Percentiles rank a stretch among this genome's conserved stretches.
Evolutionary conservation across 2,888 invertebrate genomes (phyloP).

Genomic region (Drosophila picticornis): DNA sequence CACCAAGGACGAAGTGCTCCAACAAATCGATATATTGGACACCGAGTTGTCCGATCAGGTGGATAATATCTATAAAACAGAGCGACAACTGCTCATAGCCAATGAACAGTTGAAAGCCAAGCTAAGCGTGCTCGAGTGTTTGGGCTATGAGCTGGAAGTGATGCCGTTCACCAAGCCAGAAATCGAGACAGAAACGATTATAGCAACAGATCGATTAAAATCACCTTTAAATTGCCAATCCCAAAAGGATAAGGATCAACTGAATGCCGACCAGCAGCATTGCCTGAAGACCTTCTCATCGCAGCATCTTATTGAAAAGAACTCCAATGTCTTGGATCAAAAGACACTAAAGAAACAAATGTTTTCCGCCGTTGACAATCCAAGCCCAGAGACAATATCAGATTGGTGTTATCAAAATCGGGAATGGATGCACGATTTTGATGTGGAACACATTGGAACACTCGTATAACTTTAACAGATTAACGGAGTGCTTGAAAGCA

Average conservation of each 20-base stretch:
- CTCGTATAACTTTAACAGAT: slow-evolving; percentile 43
- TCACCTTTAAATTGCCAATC: neutral
- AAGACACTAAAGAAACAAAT: slow-evolving; percentile 73
- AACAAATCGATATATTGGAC: slow-evolving; percentile 85
- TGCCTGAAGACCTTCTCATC: slow-evolving; percentile 13
- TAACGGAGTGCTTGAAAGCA: neutral
- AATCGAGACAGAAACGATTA: neutral
- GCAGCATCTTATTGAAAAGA: slow-evolving; percentile 51
- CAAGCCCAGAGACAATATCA: neutral
- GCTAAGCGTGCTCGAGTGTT: slow-evolving; percentile 86
- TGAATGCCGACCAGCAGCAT: neutral
- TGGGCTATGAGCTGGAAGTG: slow-evolving; percentile 86
- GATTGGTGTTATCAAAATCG: slow-evolving; percentile 1
- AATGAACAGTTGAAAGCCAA: slow-evolving; percentile 87
- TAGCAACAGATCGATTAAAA: neutral
- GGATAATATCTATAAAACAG: slow-evolving; percentile 87
- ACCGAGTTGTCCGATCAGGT: slow-evolving; percentile 86
- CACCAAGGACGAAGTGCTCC: slow-evolving; percentile 77
- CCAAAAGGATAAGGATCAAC: slow-evolving; percentile 3
- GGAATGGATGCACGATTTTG: neutral
- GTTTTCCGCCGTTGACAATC: slow-evolving; percentile 39
- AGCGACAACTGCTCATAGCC: slow-evolving; percentile 86
- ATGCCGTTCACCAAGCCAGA: slow-evolving; percentile 14
- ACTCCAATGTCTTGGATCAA: slow-evolving; percentile 57
- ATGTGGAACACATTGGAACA: slow-evolving; percentile 59